Percentiles rank a stretch among this genome's conserved stretches.
Evolutionary conservation across 1,140 invertebrate species (phyloP).

Genomic region (Leptoteleia sp.): DNA sequence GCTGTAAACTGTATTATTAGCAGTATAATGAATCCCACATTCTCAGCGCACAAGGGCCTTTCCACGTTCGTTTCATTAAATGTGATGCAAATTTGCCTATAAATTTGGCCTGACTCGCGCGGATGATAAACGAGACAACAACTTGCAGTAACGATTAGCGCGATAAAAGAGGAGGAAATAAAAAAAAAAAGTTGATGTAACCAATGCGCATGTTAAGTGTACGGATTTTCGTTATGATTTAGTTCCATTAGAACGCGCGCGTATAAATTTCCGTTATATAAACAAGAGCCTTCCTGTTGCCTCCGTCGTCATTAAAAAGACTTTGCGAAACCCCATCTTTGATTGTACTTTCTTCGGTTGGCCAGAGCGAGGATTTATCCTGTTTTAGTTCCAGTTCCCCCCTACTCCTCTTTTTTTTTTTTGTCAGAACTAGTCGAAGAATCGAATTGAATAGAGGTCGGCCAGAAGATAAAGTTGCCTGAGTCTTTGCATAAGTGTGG

Average conservation of each 20-base stretch:
- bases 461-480: too few relatives aligned
- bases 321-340: slow-evolving; percentile 26
- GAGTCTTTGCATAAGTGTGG: too few relatives aligned
- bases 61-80: slow-evolving; percentile 6
- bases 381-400: slow-evolving; percentile 4
- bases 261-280: slow-evolving; percentile 32
- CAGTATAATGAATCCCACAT: neutral
- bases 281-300: slow-evolving; percentile 46
- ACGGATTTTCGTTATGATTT: slow-evolving; percentile 18
- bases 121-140: neutral
- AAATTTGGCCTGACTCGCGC: neutral
- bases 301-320: slow-evolving; percentile 29
- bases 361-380: neutral
- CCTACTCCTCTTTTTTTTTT: too few relatives aligned
- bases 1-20: neutral
- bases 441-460: neutral
- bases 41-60: slow-evolving; percentile 4
- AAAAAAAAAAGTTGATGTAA: neutral
- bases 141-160: neutral
- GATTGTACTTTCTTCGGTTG: slow-evolving; percentile 38
- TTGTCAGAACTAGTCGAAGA: slow-evolving; percentile 2
- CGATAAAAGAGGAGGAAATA: neutral
- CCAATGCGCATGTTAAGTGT: neutral
- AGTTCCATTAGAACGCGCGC: slow-evolving; percentile 21
- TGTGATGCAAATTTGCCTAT: slow-evolving; percentile 2